These are phyloP conservation scores for Aphelinus certus DNA, from an alignment of 1,140 invertebrate genomes.

Conservation along the genomic window DNA sequence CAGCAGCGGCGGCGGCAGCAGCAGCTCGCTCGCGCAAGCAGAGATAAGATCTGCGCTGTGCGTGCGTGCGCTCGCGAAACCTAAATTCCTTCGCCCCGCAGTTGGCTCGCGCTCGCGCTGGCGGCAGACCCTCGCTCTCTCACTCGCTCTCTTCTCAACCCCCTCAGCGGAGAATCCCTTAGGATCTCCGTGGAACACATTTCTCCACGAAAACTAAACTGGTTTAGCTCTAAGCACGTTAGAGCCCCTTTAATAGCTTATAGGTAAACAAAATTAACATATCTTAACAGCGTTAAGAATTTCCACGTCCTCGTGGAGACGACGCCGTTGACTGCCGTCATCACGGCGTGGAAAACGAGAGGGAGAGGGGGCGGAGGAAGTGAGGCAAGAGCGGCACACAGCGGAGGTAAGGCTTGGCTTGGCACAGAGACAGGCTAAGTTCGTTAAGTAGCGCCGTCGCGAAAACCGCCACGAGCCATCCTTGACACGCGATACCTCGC, in stretches of 20 bases:
- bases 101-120: background rate
- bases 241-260: conserved; percentile 66
- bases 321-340: conserved; percentile 5
- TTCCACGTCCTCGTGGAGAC: conserved; percentile 51
- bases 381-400: background rate
- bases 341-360: background rate
- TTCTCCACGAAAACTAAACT: conserved; percentile 63
- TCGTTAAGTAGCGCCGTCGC: conserved; percentile 48
- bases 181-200: conserved; percentile 59
- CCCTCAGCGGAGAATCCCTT: conserved; percentile 47
- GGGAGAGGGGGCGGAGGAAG: background rate
- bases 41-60: conserved; percentile 30
- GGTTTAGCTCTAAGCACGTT: conserved; percentile 66
- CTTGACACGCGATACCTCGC: conserved; percentile 51
- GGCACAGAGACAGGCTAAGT: conserved; percentile 42
- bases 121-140: background rate
- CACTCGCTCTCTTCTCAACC: conserved; percentile 9
- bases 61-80: conserved; percentile 31
- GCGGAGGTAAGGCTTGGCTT: background rate
- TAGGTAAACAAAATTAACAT: conserved; percentile 69
- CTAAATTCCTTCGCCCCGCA: conserved; percentile 16
- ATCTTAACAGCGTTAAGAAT: conserved; percentile 68
- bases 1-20: background rate
- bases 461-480: conserved; percentile 53
- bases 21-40: conserved; percentile 1